Base-by-base conservation (phyloP, 2,113 vertebrate species). In the Vombatus ursinus region DNA sequence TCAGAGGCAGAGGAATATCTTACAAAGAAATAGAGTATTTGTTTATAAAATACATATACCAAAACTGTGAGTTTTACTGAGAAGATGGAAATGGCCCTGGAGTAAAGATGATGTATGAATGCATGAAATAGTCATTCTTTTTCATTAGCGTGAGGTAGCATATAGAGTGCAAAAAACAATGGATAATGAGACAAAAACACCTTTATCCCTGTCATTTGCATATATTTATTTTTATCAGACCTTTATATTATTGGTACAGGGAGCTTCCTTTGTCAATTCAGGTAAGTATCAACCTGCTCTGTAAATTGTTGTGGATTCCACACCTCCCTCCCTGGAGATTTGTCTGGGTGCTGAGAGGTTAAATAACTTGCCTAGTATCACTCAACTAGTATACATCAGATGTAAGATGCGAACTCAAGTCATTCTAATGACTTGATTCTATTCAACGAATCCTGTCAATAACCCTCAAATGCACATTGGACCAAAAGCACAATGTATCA, bases 401-500 rank as follows among this genome's bases (percentile, higher is more conserved):
- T 61, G 57, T 61, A 37, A 31, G 57, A 61, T 57, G 9, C 11
- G 26, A 57, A 57, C 26, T 28, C 26, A 57, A 28, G 26, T 31
- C 26, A 57, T 57, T 57, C 26, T 57, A 11, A 57, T 57, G 26
- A 57, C 54, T 57, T 57, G 54, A 57, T 28, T 28, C 8, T 94
- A 97, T 97, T 97, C 97, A 94, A 96, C 95, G 93, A 95, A 97
- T 95, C 95, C 95, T 96, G 92, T 92, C 68, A 94, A 50, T 51
- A 96, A 96, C 95, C 37, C n/a, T 95, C 94, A 97, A 94, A 94
- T 93, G 77, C 95, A 54, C 90, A 90, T 68, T 61, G 28, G 11
- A 28, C 26, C 28, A 61, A 96, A 96, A 89, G 52, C 51, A 51
- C n/a, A 97, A 52, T 8, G 93, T 97, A 52, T 95, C 92, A 96